Evolutionary conservation across 2,888 invertebrate species (phyloP).

Genomic region (Ichneumoninae sp.): DNA sequence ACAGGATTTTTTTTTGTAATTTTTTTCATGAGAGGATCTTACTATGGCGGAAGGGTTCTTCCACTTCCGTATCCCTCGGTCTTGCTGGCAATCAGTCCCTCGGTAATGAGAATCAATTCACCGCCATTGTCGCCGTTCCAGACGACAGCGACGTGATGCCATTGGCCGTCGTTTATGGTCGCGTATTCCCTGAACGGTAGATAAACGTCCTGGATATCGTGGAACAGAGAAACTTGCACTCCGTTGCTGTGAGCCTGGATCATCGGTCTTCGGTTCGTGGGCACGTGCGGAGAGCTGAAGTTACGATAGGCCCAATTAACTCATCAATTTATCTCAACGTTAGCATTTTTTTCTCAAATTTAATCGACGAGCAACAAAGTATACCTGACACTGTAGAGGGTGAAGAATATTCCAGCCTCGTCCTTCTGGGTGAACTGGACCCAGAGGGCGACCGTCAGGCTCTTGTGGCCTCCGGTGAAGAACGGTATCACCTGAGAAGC

Average conservation of each 20-base stretch:
- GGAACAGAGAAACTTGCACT: constrained; percentile 95
- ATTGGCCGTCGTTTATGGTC: constrained; percentile 97
- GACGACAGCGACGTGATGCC: constrained; percentile 98
- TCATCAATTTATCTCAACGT: background rate
- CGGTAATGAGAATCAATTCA: constrained; percentile 95
- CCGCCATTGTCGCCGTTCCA: constrained; percentile 96
- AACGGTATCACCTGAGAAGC: constrained; percentile 97
- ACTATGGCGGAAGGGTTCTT: constrained; percentile 93
- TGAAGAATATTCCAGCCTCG: constrained; percentile 97
- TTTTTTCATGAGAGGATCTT: constrained; percentile 81
- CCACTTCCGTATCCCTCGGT: constrained; percentile 95
- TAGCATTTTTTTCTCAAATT: background rate
- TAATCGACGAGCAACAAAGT: background rate
- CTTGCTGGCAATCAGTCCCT: constrained; percentile 97
- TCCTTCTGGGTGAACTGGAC: constrained; percentile 96
- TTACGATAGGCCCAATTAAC: background rate
- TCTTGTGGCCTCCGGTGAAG: constrained; percentile 90
- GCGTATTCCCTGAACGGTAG: constrained; percentile 96
- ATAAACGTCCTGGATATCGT: constrained; percentile 95
- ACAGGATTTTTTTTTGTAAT: background rate
- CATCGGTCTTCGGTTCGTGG: constrained; percentile 91
- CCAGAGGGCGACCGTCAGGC: constrained; percentile 97
- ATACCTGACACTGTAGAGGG: constrained; percentile 94
- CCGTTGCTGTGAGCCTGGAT: constrained; percentile 97
- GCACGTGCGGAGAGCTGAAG: constrained; percentile 90